A percentile compares a stretch with the other conserved stretches of the same genome.
Conservation (phyloP, 2,888 invertebrate genomes). For the Amaurobius ferox region DNA sequence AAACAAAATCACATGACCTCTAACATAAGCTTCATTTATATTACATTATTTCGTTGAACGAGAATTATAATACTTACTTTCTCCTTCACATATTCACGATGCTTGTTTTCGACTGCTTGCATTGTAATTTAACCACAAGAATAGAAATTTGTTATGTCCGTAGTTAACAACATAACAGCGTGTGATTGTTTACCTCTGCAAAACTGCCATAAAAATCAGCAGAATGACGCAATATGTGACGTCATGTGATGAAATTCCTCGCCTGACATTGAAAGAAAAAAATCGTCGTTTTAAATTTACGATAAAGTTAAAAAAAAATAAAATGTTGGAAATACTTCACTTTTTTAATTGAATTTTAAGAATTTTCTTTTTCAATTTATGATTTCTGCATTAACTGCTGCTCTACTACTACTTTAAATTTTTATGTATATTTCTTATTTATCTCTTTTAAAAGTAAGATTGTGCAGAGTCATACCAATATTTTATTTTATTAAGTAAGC, state of each 20-base stretch:
- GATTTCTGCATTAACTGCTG: no score
- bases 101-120: constrained; percentile 68
- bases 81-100: constrained; percentile 60
- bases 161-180: constrained; percentile 72
- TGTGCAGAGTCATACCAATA: no score
- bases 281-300: no score
- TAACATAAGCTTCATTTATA: constrained; percentile 24
- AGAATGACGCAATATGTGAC: constrained; percentile 68
- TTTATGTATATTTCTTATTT: no score
- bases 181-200: constrained; percentile 73
- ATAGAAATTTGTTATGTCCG: constrained; percentile 33
- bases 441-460: no score
- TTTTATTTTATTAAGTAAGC: no score
- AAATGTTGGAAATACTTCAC: no score
- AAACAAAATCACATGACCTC: constrained; percentile 70
- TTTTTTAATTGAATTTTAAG: no score
- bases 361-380: no score
- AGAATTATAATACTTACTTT: constrained; percentile 46
- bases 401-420: no score
- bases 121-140: constrained; percentile 66
- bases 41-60: neutral
- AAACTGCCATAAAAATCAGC: constrained; percentile 70
- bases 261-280: no score
- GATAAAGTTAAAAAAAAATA: no score
- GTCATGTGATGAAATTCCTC: constrained; percentile 13